These are phyloP conservation scores for Aspidoscelis tigris DNA, from an alignment of 2,113 vertebrate genomes.

Conservation along the genomic window DNA sequence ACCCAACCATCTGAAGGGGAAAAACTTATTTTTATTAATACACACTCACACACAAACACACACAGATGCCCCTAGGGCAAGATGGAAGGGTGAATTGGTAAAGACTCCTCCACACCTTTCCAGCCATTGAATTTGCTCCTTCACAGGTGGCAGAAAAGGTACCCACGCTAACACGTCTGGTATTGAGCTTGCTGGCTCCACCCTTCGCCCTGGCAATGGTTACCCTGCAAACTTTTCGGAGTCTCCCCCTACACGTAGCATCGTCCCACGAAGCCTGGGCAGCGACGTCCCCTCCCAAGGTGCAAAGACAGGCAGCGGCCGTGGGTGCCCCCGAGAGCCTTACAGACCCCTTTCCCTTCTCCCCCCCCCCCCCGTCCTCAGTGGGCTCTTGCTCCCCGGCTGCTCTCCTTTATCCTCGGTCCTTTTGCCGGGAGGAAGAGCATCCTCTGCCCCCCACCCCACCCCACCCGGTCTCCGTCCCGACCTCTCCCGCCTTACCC, in stretches of 20 bases:
- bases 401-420: not conserved
- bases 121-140: no score
- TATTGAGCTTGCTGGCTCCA: no score
- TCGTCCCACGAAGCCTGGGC: no score
- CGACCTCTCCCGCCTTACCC: constrained; percentile 81
- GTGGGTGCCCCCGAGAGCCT: not conserved
- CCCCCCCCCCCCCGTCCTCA: not conserved
- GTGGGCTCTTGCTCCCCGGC: not conserved
- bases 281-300: not conserved
- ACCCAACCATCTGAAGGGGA: not conserved
- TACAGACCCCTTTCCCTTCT: not conserved
- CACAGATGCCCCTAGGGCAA: no score
- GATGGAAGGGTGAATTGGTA: no score
- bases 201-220: not conserved
- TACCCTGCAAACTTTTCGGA: not conserved
- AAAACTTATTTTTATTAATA: no score
- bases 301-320: not conserved
- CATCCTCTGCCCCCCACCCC: constrained; percentile 9
- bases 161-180: no score
- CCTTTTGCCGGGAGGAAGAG: not conserved
- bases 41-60: no score
- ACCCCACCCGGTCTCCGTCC: not conserved
- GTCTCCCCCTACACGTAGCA: not conserved
- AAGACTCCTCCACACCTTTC: no score
- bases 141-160: no score